These are phyloP conservation scores for Amphibalanus amphitrite DNA, from an alignment of 1,140 invertebrate species.

Conservation along the genomic window DNA sequence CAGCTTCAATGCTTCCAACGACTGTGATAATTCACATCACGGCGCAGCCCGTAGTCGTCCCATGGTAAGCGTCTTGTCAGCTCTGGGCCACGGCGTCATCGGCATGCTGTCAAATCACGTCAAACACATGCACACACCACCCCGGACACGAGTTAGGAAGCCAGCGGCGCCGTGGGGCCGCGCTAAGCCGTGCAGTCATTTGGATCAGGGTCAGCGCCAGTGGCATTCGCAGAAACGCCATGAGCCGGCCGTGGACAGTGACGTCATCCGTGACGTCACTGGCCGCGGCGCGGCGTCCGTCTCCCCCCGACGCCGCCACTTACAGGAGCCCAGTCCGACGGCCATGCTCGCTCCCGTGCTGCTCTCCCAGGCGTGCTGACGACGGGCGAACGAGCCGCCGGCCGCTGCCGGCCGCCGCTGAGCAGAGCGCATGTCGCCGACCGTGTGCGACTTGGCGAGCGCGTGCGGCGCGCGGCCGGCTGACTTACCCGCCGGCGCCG, in stretches of 20 bases:
- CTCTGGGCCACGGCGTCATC: no score
- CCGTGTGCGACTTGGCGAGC: neutral
- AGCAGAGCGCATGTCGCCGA: neutral
- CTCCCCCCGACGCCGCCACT: neutral
- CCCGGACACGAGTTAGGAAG: no score
- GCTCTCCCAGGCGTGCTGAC: neutral
- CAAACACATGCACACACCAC: neutral
- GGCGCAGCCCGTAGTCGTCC: no score
- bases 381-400: neutral
- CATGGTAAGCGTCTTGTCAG: no score
- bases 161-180: neutral
- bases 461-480: neutral
- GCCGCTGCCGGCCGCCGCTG: neutral
- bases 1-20: no score
- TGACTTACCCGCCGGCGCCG: neutral
- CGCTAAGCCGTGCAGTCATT: neutral
- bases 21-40: no score
- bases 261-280: neutral
- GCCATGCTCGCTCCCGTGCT: neutral
- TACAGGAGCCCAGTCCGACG: neutral
- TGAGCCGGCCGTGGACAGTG: neutral
- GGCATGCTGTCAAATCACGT: neutral
- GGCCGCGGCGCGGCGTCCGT: neutral
- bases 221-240: neutral
- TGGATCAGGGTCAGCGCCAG: neutral